phyloP scores from a whole-genome alignment of 2,797 vertebrate genomes.

The Yasuhikotakia modesta region DNA sequence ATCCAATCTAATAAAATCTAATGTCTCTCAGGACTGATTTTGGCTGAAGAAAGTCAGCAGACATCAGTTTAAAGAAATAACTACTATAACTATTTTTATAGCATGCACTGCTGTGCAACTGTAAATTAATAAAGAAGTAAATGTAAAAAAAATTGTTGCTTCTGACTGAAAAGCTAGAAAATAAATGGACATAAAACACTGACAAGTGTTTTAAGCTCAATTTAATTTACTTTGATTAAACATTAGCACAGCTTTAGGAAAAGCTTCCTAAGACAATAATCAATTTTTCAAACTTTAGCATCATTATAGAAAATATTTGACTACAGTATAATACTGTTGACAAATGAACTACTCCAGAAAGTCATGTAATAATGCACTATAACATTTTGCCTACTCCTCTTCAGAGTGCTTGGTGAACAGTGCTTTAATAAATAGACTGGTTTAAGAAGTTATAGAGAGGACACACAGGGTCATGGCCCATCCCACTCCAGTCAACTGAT shows the following conservation, averaged over 20 bases:
- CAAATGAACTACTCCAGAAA: background rate
- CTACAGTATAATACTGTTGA: background rate
- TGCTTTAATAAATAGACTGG: constrained; percentile 58
- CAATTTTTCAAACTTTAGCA: too few species aligned
- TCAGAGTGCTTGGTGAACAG: constrained; percentile 56
- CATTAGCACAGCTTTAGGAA: too few species aligned
- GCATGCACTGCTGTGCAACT: background rate
- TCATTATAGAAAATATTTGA: background rate
- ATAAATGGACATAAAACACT: background rate
- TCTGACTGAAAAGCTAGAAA: background rate
- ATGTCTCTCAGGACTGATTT: constrained; percentile 23
- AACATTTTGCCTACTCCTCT: constrained; percentile 55
- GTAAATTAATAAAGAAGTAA: too few species aligned
- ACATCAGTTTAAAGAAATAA: background rate
- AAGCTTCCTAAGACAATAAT: too few species aligned
- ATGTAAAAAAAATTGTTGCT: too few species aligned
- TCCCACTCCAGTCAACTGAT: constrained; percentile 57
- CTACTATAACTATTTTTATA: background rate
- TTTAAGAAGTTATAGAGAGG: constrained; percentile 64
- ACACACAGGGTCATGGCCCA: constrained; percentile 52
- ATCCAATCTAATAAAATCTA: constrained; percentile 25
- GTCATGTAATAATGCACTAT: constrained; percentile 54
- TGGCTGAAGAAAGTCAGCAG: constrained; percentile 5
- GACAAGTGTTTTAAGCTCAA: too few species aligned
- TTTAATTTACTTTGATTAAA: too few species aligned